Percentiles rank a stretch among this genome's conserved stretches.
phyloP scores from a whole-genome alignment of 2,113 vertebrate species.

The Oncorhynchus keta region DNA sequence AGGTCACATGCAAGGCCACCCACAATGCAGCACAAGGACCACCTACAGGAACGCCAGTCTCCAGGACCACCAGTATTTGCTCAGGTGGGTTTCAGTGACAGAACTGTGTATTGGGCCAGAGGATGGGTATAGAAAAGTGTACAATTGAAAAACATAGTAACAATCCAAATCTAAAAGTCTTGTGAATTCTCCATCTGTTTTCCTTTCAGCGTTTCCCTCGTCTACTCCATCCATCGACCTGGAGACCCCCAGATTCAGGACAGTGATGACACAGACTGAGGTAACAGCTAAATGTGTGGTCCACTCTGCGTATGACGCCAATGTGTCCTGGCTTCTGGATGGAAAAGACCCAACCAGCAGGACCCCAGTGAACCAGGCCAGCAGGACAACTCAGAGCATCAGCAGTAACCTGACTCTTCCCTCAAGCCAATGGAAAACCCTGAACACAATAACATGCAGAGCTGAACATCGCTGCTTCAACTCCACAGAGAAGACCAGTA shows the following conservation, averaged over 20 bases:
- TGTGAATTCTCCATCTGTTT: not conserved
- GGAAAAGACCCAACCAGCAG: accelerated
- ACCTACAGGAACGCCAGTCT: accelerated
- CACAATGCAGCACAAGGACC: not conserved
- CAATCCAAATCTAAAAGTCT: not conserved
- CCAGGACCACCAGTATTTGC: constrained; percentile 48
- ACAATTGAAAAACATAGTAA: no score
- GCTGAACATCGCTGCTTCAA: no score
- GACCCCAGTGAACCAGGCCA: accelerated
- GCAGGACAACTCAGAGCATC: not conserved
- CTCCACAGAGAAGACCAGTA: no score
- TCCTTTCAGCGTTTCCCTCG: constrained; percentile 23
- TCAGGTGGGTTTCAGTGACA: constrained; percentile 50
- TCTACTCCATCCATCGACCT: constrained; percentile 29
- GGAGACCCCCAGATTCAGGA: constrained; percentile 49
- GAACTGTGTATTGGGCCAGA: not conserved
- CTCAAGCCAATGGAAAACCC: no score
- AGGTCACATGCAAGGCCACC: constrained; percentile 41
- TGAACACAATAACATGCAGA: no score
- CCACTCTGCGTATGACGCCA: constrained; percentile 13
- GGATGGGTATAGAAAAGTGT: no score
- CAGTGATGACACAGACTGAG: not conserved
- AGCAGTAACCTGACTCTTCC: constrained; percentile 23
- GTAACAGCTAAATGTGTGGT: constrained; percentile 55
- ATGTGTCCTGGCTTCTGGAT: constrained; percentile 52